These are phyloP conservation scores for Epinephelus malabaricus DNA, from an alignment of 2,797 vertebrate species.

Conservation along the genomic window DNA sequence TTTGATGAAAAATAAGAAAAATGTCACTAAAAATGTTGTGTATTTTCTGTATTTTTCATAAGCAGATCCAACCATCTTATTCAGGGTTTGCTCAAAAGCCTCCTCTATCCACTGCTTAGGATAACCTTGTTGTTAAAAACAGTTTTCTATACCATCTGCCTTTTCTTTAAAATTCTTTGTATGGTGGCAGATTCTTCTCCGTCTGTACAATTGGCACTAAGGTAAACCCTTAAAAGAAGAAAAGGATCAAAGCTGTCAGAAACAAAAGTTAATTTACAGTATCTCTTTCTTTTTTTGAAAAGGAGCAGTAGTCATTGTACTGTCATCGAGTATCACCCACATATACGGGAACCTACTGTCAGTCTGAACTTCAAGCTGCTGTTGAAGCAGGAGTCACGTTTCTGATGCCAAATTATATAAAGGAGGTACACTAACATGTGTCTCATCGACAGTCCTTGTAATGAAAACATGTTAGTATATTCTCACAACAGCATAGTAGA, in stretches of 20 bases:
- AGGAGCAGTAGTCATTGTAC: constrained; percentile 1
- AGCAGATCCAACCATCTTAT: constrained; percentile 4
- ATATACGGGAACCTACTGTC: not conserved
- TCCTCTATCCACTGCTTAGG: not conserved
- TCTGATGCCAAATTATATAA: constrained; percentile 2
- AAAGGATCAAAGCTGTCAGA: constrained; percentile 15
- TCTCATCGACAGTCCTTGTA: not conserved
- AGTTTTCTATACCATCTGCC: not conserved
- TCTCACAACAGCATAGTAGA: not conserved
- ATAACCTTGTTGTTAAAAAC: constrained; percentile 41
- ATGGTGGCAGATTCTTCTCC: constrained; percentile 22
- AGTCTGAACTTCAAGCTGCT: constrained; percentile 10
- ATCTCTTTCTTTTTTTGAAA: constrained; percentile 15
- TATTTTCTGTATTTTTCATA: constrained; percentile 18
- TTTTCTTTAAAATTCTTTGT: not conserved
- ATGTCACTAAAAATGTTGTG: not conserved
- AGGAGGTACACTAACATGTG: not conserved
- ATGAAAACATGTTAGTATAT: constrained; percentile 14
- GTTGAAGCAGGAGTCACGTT: not conserved
- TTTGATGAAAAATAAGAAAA: constrained; percentile 7
- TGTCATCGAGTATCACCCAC: constrained; percentile 11
- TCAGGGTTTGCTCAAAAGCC: constrained; percentile 25
- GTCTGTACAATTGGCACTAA: constrained; percentile 4
- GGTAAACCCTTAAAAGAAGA: constrained; percentile 11
- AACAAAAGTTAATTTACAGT: constrained; percentile 13